Conservation (phyloP, 2,888 invertebrate species). For the Rhamphomyia laevipes region DNA sequence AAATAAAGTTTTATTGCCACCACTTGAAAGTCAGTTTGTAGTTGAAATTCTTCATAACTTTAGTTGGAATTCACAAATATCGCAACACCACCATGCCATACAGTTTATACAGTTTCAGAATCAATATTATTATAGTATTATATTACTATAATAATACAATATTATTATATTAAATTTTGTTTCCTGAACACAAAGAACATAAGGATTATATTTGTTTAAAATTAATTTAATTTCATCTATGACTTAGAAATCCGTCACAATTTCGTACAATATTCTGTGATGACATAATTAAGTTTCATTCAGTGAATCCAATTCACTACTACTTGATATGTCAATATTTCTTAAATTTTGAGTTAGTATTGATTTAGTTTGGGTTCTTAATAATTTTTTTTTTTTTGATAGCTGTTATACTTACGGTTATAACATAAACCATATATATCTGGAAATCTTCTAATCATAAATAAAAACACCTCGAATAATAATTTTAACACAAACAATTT, state of each 20-base stretch:
- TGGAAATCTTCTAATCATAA: no score
- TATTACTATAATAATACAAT: no score
- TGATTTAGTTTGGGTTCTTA: neutral
- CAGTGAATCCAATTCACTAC: neutral
- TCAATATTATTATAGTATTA: neutral
- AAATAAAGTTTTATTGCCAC: conserved; percentile 1
- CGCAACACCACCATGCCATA: neutral
- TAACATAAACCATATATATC: no score
- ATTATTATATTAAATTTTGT: neutral
- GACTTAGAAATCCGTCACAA: neutral
- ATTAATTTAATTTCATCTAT: neutral
- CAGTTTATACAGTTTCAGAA: neutral
- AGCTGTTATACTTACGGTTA: no score
- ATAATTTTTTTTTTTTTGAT: neutral
- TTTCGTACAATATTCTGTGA: neutral
- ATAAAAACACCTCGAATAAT: no score
- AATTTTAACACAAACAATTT: no score
- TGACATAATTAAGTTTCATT: neutral
- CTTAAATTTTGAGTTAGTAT: neutral
- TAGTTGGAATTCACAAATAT: neutral
- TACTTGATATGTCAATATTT: no score
- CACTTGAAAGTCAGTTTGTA: conserved; percentile 1
- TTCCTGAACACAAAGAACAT: neutral
- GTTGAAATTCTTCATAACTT: neutral
- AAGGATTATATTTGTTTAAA: neutral